A percentile compares a stretch with the other conserved stretches of the same genome.
phyloP scores from a whole-genome alignment of 2,797 vertebrate species.

The Tangara arthus region DNA sequence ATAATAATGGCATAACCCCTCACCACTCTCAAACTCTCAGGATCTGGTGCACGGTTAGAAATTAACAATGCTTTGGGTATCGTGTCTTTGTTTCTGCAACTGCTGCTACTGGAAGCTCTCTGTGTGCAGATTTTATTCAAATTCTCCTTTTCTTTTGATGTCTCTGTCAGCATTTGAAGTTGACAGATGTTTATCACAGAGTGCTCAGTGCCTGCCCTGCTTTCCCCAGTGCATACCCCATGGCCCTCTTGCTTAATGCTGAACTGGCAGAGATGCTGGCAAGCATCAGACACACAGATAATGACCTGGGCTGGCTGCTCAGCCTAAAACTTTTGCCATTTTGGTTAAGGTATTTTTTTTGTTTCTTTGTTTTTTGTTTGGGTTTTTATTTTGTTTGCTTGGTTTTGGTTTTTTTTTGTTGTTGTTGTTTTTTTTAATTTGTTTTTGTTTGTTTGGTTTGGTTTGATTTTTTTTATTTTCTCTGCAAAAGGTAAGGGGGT shows the following conservation, averaged over 20 bases:
- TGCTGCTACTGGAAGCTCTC: background rate
- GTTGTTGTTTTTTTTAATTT: background rate
- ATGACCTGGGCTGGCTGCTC: conserved; percentile 12
- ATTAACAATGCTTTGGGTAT: background rate
- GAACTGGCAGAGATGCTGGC: conserved; percentile 6
- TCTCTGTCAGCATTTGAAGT: conserved; percentile 29
- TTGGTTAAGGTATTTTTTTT: background rate
- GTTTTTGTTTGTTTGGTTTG: background rate
- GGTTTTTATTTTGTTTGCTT: background rate
- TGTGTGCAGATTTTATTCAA: conserved; percentile 22
- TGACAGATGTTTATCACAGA: conserved; percentile 42
- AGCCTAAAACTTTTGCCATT: background rate
- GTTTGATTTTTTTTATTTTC: background rate
- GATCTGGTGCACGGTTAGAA: background rate
- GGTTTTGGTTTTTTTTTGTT: background rate
- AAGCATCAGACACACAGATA: background rate
- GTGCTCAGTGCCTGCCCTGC: conserved; percentile 20
- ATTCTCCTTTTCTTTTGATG: conserved; percentile 52
- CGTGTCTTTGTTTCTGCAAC: background rate
- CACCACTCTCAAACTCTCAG: background rate
- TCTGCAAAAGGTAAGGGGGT: background rate
- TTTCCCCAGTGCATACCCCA: conserved; percentile 41
- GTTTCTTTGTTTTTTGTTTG: background rate
- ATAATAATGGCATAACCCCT: background rate
- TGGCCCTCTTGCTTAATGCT: conserved; percentile 49